Base-by-base conservation (phyloP, 2,888 invertebrate species). In the Barypeithes pellucidus region DNA sequence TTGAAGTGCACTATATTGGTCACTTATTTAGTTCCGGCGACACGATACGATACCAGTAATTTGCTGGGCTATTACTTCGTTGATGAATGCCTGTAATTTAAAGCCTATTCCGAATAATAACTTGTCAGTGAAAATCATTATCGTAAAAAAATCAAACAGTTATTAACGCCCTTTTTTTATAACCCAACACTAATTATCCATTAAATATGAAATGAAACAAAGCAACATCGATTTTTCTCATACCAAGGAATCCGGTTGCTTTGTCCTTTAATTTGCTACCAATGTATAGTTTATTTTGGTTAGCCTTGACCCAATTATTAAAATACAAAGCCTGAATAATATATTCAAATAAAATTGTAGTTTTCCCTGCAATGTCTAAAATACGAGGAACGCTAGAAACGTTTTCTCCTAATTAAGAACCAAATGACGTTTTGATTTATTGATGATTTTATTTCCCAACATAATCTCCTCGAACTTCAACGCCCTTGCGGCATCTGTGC, bases 201-300 rank as follows among this genome's bases (percentile, higher is more conserved):
- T 43, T 43, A 43, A 43, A 43, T 41, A 16, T n/a, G 16, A n/a
- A n/a, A 43, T 43, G 16, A 43, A 43, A 43, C 16, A 43, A 43
- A 43, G 43, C 16, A 43, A 16, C 3, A 43, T 43, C n/a, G 43
- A 43, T 43, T 16, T 43, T 43, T 43, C 8, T 16, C 16, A 16
- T 16, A 43, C 16, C 14, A 43, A 43, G n/a, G 43, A 43, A 16
- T 43, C 7, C 2, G 2, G 3, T 43, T 16, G 16, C 39, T 43
- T 43, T 43, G 16, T n/a, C 16, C 14, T n/a, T 43, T 16, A 43
- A 14, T 14, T n/a, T n/a, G n/a, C n/a, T n/a, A n/a, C n/a, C 14
- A 43, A 16, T 7, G 4, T n/a, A 16, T 43, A 16, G 3, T 14
- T 14, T 16, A 16, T 43, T 16, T 43, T 16, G 16, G 3, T 16